phyloP scores from a whole-genome alignment of 1,140 invertebrate species.

The Kradibia gibbosae region DNA sequence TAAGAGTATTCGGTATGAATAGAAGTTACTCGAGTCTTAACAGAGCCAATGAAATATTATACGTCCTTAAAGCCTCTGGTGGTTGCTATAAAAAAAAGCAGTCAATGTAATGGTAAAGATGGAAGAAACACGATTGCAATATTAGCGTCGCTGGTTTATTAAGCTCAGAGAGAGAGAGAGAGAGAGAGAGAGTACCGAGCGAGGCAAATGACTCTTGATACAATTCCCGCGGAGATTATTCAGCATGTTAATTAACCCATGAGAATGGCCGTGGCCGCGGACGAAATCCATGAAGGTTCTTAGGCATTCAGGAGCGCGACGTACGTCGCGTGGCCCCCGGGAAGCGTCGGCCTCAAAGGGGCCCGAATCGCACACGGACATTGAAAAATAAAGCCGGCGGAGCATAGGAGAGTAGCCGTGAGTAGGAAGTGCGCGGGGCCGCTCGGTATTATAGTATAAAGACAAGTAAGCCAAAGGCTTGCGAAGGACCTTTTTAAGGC shows the following conservation, averaged over 20 bases:
- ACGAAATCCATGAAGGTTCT: not conserved
- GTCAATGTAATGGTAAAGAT: too few species aligned
- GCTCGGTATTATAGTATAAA: not conserved
- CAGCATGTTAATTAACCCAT: not conserved
- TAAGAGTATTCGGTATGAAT: too few species aligned
- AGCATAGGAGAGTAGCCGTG: too few species aligned
- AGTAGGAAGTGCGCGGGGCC: not conserved
- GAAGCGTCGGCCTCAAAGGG: not conserved
- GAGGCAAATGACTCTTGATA: not conserved
- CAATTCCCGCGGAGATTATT: not conserved
- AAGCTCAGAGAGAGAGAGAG: too few species aligned
- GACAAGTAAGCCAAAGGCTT: not conserved
- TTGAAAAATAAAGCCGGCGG: conserved; percentile 3
- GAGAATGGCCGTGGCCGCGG: not conserved
- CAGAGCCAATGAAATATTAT: too few species aligned
- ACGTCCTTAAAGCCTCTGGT: too few species aligned
- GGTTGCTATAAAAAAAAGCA: too few species aligned
- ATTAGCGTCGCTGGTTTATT: too few species aligned
- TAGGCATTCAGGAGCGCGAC: not conserved
- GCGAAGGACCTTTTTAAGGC: not conserved
- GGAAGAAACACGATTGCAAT: too few species aligned
- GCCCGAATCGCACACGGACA: not conserved
- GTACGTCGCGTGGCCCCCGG: conserved; percentile 19
- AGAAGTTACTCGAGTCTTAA: too few species aligned
- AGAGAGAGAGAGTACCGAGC: too few species aligned